phyloP scores from a whole-genome alignment of 2,888 invertebrate species.

The Noctua janthe region DNA sequence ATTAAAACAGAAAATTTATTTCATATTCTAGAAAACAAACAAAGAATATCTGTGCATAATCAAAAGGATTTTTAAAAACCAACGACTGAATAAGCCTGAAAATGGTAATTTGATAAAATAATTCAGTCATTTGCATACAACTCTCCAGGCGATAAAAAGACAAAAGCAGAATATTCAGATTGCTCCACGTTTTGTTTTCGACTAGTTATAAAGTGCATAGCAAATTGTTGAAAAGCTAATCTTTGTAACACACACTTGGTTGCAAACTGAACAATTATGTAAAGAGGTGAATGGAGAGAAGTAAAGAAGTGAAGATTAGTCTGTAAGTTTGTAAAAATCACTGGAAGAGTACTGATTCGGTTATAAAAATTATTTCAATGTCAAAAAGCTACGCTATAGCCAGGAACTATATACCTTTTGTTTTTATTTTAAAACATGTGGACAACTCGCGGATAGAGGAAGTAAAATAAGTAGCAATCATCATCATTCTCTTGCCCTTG shows the following conservation, averaged over 20 bases:
- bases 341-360: neutral
- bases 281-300: neutral
- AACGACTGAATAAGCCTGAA: constrained; percentile 30
- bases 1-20: constrained; percentile 32
- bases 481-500: no score
- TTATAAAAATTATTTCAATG: neutral
- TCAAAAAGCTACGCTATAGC: neutral
- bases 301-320: neutral
- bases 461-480: no score
- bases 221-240: neutral
- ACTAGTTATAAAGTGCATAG: constrained; percentile 16
- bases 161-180: constrained; percentile 24
- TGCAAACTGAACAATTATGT: neutral
- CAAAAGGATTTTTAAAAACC: constrained; percentile 23
- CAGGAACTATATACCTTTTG: neutral
- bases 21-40: constrained; percentile 25
- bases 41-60: constrained; percentile 20
- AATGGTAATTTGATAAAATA: constrained; percentile 59
- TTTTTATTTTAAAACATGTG: neutral
- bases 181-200: constrained; percentile 15
- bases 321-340: neutral
- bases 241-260: neutral
- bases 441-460: neutral
- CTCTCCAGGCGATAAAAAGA: constrained; percentile 47
- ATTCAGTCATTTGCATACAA: constrained; percentile 57